A percentile compares a stretch with the other conserved stretches of the same genome.
Evolutionary conservation across 2,797 vertebrate genomes (phyloP).

Genomic region (Sorex maritimensis): DNA sequence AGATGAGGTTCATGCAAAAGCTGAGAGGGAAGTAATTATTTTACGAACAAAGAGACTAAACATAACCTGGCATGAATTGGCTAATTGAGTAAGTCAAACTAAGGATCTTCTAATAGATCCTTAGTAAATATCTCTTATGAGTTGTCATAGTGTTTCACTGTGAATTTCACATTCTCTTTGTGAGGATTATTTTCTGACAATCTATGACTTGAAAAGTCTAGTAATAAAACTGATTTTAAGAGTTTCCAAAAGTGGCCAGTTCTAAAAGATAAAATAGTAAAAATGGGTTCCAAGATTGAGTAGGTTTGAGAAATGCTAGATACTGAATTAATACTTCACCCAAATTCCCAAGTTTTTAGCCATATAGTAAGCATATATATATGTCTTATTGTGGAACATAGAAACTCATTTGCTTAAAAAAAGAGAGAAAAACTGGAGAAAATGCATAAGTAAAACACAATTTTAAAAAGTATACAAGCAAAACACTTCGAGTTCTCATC

Average conservation of each 20-base stretch:
- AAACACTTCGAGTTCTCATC: neutral
- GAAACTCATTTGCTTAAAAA: conserved; percentile 20
- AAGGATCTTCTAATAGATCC: neutral
- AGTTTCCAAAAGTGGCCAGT: neutral
- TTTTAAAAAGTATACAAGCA: neutral
- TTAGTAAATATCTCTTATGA: neutral
- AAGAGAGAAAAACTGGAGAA: conserved; percentile 23
- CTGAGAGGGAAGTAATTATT: neutral
- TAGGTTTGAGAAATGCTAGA: conserved; percentile 31
- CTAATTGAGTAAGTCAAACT: neutral
- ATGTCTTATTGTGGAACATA: too few species aligned
- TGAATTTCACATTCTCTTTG: conserved; percentile 16
- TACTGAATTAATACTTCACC: neutral
- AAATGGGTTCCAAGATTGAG: neutral
- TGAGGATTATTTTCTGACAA: neutral
- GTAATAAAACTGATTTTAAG: neutral
- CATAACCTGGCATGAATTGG: neutral
- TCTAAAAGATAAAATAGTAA: neutral
- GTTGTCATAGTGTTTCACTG: neutral
- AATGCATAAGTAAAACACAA: neutral
- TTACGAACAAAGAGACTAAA: conserved; percentile 12
- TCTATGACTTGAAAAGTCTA: conserved; percentile 32
- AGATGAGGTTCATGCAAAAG: neutral
- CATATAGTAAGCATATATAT: too few species aligned
- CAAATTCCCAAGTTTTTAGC: too few species aligned